phyloP scores from a whole-genome alignment of 2,113 vertebrate species.

The Microtus montanus region DNA sequence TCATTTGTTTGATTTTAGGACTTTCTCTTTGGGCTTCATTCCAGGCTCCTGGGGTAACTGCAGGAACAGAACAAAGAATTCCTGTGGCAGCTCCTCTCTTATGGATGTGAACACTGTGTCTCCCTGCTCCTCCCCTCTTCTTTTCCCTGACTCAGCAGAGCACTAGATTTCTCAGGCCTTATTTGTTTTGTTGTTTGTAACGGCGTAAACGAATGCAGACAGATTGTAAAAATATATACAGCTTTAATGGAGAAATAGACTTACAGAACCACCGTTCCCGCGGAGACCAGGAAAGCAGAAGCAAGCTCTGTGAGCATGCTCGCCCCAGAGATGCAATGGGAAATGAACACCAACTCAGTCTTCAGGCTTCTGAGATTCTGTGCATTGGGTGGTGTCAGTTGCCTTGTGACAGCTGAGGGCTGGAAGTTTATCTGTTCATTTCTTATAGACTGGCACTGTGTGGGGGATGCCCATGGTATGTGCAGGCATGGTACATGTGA shows the following conservation, averaged over 20 bases:
- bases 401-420: background rate
- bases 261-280: too few relatives aligned
- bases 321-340: background rate
- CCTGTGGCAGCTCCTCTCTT: background rate
- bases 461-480: background rate
- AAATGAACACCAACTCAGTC: background rate
- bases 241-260: too few relatives aligned
- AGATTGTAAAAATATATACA: too few relatives aligned
- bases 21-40: background rate
- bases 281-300: too few relatives aligned
- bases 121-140: background rate
- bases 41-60: background rate
- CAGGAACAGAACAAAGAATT: background rate
- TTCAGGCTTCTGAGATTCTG: background rate
- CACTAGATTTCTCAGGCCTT: background rate
- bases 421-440: background rate
- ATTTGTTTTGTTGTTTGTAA: background rate
- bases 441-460: background rate
- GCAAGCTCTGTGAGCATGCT: too few relatives aligned
- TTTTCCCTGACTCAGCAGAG: background rate
- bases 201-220: too few relatives aligned
- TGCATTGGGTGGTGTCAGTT: fast-evolving
- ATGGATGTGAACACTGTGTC: background rate
- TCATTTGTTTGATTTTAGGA: background rate
- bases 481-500: background rate